Base-by-base conservation (phyloP, 2,113 vertebrate species). In the Galeopterus variegatus region DNA sequence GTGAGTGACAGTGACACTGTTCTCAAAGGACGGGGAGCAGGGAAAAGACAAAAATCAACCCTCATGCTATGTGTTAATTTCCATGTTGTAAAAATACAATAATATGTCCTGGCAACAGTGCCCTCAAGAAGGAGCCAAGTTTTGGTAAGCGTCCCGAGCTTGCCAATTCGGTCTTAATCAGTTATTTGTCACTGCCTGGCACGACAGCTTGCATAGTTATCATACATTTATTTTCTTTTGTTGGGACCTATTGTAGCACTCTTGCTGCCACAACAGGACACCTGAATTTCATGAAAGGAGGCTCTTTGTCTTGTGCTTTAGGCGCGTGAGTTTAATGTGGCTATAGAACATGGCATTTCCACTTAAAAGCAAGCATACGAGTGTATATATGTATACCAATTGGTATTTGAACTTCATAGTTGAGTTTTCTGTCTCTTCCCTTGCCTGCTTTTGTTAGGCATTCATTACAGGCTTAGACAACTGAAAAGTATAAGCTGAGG, bases 121-220 rank as follows among this genome's bases (percentile, higher is more conserved):
- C 33, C 83, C 48, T 97, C 72, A 75, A 89, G 80, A 75, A 69
- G 58, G 67, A 93, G 97, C 93, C 76, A 96, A 77, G 56, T 88
- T 97, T 93, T 58, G 97, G 93, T 94, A 70, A 5, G 58, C 26
- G 87, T 88, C 45, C 9, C n/a, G 89, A 67, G 23, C 82, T 95
- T 56, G 62, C 77, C 92, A 92, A 75, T 97, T 98, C 97, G 81
- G 86, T 93, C 97, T 97, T 97, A 91, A 96, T 97, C 92, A 90
- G 28, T 96, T 97, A 88, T 97, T 98, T 98, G 85, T 98, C 82
- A 72, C 52, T 95, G 76, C 85, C 93, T 98, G 90, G 89, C 65
- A 21, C 64, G 85, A 85, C 33, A 92, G 33, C 86, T 75, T 93
- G 19, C 80, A 17, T 70, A 65, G 26, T 94, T 95, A 67, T 87